Percentiles rank a stretch among this genome's conserved stretches.
Evolutionary conservation across 2,797 vertebrate species (phyloP).

Genomic region (Premnoplex brunnescens): DNA sequence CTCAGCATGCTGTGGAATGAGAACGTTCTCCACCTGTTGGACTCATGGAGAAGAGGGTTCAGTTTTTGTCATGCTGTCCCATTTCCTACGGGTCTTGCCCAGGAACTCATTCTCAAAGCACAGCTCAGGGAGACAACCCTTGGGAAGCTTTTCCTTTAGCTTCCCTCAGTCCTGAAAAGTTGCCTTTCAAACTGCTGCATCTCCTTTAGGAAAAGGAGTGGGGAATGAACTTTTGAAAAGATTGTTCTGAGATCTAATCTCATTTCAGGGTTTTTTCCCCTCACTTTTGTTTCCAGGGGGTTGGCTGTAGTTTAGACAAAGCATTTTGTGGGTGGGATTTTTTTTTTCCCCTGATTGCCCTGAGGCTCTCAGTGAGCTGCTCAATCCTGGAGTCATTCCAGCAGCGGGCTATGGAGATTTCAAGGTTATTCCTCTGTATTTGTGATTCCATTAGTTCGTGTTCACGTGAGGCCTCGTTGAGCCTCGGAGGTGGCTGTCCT

Average conservation of each 20-base stretch:
- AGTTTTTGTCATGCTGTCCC: background rate
- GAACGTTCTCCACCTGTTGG: background rate
- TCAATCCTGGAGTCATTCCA: conserved; percentile 64
- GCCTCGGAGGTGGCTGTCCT: background rate
- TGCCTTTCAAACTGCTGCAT: background rate
- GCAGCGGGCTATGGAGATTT: conserved; percentile 60
- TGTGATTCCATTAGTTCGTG: conserved; percentile 47
- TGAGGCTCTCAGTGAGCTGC: conserved; percentile 13
- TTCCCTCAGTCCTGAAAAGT: background rate
- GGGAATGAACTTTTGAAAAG: background rate
- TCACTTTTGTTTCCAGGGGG: conserved; percentile 16
- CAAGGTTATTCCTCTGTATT: conserved; percentile 55
- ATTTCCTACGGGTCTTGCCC: background rate
- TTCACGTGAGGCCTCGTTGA: background rate
- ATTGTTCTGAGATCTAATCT: background rate
- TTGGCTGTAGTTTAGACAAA: conserved; percentile 39
- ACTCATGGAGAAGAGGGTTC: background rate
- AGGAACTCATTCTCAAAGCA: background rate
- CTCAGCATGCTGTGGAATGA: rapidly evolving
- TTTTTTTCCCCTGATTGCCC: background rate
- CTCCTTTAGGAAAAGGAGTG: background rate
- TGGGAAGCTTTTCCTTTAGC: background rate
- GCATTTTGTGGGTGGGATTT: conserved; percentile 9
- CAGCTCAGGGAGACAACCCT: background rate
- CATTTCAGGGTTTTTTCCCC: background rate